Base-by-base conservation (phyloP, 1,140 invertebrate species). In the Meloidogyne floridensis region DNA sequence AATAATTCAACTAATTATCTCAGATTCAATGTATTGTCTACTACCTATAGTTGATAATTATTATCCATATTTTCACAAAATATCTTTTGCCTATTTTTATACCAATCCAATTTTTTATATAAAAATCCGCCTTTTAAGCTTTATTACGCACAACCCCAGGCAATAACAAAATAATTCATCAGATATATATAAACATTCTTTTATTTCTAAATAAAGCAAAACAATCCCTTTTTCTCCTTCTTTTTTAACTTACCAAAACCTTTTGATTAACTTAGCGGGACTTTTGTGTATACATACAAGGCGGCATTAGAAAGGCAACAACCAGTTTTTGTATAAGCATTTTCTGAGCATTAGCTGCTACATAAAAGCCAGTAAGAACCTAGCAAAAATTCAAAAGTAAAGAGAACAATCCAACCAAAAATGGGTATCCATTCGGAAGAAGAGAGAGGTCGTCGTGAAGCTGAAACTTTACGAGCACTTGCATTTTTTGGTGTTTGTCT, bases 401-500 rank as follows among this genome's bases (percentile, higher is more conserved):
- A 65, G 59, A 65, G 56, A 65, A 65, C 51, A 56, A 77, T 20
- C 43, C 47, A 65, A 76, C 43, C 56, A 56, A 77, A 42, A 69
- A 69, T 56, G n/a, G 75, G 42, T 56, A 69, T 65, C 53, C 75
- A 77, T 77, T 71, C 77, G 75, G 84, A 85, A 43, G 84, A 85
- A 11, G 59, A 76, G 15, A 51, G 56, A 53, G 6, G 73, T 32
- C 72, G 75, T n/a, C 73, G 71, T 15, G 81, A 85, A 53, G 82
- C 81, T 72, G 79, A 86, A 56, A 77, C 69, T 47, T 72, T 87
- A 18, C 81, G 85, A n/a, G 86, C 80, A 42, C 71, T 87, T 47
- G 87, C 87, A 56, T 87, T 87, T 81, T 81, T 87, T 65, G 87
- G 87, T 51, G 87, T 87, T 42, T 81, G 85, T 20, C 72, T 87